Conservation (phyloP, 2,888 invertebrate genomes). For the Hypena proboscidalis region DNA sequence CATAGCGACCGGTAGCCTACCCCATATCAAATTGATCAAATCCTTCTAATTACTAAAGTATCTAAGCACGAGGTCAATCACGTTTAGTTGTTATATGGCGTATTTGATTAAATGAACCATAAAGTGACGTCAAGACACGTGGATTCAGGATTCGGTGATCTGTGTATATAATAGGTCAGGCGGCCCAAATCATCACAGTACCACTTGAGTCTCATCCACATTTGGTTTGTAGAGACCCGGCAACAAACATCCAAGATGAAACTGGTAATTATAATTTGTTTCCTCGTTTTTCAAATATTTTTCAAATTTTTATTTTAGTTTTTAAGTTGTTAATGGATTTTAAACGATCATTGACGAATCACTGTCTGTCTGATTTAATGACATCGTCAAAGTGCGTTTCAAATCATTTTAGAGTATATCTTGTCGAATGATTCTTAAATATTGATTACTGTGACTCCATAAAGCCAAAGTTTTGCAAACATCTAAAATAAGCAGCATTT, state of each 20-base stretch:
- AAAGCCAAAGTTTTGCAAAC: no score
- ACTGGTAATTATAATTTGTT: conserved; percentile 65
- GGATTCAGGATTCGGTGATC: conserved; percentile 65
- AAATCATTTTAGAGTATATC: no score
- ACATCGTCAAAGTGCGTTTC: no score
- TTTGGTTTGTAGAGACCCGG: conserved; percentile 28
- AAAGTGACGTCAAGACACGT: conserved; percentile 70
- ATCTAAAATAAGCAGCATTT: no score
- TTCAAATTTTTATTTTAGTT: conserved; percentile 4
- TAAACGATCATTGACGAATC: no score
- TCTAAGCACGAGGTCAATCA: conserved; percentile 71
- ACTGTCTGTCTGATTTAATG: no score
- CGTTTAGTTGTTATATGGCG: conserved; percentile 61
- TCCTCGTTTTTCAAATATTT: neutral
- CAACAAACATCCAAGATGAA: conserved; percentile 64
- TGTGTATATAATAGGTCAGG: conserved; percentile 75
- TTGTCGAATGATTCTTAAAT: no score
- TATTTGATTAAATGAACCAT: conserved; percentile 59
- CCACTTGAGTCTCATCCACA: conserved; percentile 51
- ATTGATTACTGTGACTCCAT: no score
- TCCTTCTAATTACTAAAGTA: conserved; percentile 59
- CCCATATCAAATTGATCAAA: conserved; percentile 55
- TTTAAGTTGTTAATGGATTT: neutral
- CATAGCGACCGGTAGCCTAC: conserved; percentile 22
- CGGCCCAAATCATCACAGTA: conserved; percentile 56